These are phyloP conservation scores for Ectropis grisescens DNA, from an alignment of 1,140 invertebrate genomes.

Conservation along the genomic window DNA sequence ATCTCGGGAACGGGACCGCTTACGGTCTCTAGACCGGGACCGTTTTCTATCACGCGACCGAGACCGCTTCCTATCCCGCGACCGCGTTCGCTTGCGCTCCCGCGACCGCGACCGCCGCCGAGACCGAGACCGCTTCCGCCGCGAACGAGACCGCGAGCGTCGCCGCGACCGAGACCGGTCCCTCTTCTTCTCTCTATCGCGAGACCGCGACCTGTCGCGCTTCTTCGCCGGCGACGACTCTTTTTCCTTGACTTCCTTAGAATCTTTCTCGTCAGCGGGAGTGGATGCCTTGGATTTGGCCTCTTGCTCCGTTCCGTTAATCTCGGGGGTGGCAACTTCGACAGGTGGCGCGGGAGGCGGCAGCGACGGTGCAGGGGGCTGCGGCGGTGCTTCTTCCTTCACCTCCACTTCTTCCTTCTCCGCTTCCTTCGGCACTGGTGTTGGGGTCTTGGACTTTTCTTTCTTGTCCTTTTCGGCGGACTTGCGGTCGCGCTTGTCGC, in stretches of 20 bases:
- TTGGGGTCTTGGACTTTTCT: constrained; percentile 43
- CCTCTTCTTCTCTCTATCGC: constrained; percentile 33
- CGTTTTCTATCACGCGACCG: constrained; percentile 31
- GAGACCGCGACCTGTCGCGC: constrained; percentile 60
- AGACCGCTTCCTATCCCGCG: constrained; percentile 35
- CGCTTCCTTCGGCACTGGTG: constrained; percentile 25
- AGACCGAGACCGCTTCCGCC: constrained; percentile 36
- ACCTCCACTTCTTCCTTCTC: constrained; percentile 30
- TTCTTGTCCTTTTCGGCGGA: constrained; percentile 34
- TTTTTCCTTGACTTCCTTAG: constrained; percentile 30
- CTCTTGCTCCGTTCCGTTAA: constrained; percentile 46
- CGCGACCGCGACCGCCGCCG: constrained; percentile 48
- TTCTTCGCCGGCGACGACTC: constrained; percentile 62
- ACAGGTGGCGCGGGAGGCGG: too few species aligned
- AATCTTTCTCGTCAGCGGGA: constrained; percentile 46
- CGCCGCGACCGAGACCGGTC: constrained; percentile 47
- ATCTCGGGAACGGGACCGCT: constrained; percentile 51
- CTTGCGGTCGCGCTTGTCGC: constrained; percentile 24
- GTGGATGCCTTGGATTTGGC: constrained; percentile 51
- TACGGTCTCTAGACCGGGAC: constrained; percentile 52
- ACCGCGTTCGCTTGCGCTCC: constrained; percentile 28
- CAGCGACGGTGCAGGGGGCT: too few species aligned
- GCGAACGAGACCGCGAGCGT: constrained; percentile 39
- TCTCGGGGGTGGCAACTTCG: constrained; percentile 21
- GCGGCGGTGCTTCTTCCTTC: constrained; percentile 20